Base-by-base conservation (phyloP, 2,888 invertebrate species). In the Cryptocephalus primarius region DNA sequence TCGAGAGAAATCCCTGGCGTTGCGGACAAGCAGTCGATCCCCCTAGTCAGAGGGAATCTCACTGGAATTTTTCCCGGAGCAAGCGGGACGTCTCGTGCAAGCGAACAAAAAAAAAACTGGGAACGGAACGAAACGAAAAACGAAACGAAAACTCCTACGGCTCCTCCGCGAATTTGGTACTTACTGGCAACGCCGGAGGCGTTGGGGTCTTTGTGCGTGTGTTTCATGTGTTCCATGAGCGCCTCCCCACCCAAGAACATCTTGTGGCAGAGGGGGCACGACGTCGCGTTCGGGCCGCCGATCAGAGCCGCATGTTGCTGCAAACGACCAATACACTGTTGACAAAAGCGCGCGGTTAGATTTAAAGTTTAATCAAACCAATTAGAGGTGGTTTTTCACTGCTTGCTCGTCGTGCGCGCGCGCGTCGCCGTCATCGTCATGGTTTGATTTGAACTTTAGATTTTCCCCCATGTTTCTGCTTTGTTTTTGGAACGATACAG, bases 211-310 rank as follows among this genome's bases (percentile, higher is more conserved):
- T 92, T 92, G 74, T 93, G 93, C 45, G 88, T 87, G 69, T 88
- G 88, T 74, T 92, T 92, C 92, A 93, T 92, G 72, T 93, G 93
- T 72, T 93, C 92, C 79, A 93, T 90, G 51, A 93, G 80, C 47
- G 90, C 88, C 73, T 93, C 92, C 55, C 88, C 88, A 59, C 90
- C 90, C 64, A 92, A 82, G 75, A 92, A 90, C 69, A 92, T 83
- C 76, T 93, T 92, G 77, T 92, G 91, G 76, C 92, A 93, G 62
- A 92, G 82, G 44, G 92, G 91, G 73, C 93, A 93, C 58, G 89
- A 87, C 51, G 90, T 88, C 55, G 91, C 89, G 66, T 89, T 88
- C 56, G 91, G 90, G 62, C 91, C 91, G 64, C 91, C 90, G 77
- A 88, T 85, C 68, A 92, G 81, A 66, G 91, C 91, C 61, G 88